A percentile compares a stretch with the other conserved stretches of the same genome.
Evolutionary conservation across 1,140 invertebrate genomes (phyloP).

Genomic region (Drosophila fuyamai): DNA sequence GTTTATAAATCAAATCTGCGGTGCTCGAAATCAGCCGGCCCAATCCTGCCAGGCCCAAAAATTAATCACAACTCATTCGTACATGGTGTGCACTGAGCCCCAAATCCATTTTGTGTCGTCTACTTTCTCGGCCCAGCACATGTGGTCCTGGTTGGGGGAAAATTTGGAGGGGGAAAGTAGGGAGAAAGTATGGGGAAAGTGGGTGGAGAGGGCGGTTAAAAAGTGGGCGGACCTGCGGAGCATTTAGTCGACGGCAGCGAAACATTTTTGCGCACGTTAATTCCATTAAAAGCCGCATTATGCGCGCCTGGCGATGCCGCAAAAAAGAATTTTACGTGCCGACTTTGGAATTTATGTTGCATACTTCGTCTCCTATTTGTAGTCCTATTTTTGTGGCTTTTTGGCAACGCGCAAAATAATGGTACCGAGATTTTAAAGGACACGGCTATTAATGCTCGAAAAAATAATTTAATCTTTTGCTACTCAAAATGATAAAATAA

Average conservation of each 20-base stretch:
- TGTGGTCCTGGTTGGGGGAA: neutral
- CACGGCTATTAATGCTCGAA: neutral
- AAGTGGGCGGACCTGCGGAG: slow-evolving; percentile 1
- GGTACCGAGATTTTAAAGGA: neutral
- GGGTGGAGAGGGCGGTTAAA: neutral
- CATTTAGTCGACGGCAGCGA: slow-evolving; percentile 33
- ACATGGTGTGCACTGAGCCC: slow-evolving; percentile 33
- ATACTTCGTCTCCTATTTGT: slow-evolving; percentile 7
- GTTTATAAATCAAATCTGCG: slow-evolving; percentile 67
- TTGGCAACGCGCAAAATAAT: neutral
- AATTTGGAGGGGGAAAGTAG: neutral
- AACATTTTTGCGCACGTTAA: slow-evolving; percentile 65
- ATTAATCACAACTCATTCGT: slow-evolving; percentile 59
- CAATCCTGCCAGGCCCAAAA: slow-evolving; percentile 33
- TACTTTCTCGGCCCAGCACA: slow-evolving; percentile 2
- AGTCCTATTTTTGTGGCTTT: slow-evolving; percentile 7
- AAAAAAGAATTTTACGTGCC: slow-evolving; percentile 42
- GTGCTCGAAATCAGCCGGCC: slow-evolving; percentile 8
- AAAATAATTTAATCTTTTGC: neutral
- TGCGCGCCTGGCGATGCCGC: slow-evolving; percentile 35
- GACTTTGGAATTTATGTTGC: slow-evolving; percentile 53
- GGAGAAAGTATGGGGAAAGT: neutral
- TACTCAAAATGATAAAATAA: no score
- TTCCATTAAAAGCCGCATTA: slow-evolving; percentile 67
- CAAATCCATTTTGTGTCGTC: slow-evolving; percentile 31